Evolutionary conservation across 2,797 vertebrate species (phyloP), one percentile per base, ranked within the genome.

Genomic region (Schizopygopsis pylzovi): DNA sequence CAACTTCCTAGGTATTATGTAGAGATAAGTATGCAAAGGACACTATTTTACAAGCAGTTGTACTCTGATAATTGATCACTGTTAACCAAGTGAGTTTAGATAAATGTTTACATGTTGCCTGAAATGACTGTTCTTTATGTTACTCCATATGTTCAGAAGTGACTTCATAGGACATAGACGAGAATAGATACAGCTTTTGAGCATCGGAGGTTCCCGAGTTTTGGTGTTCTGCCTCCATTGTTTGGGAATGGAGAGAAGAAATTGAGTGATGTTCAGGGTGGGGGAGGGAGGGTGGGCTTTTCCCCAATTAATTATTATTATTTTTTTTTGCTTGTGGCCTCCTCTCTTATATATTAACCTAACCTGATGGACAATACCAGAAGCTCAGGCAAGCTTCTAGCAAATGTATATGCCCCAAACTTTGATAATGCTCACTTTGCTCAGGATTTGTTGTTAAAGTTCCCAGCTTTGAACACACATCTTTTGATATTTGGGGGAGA

Each of bases 211-310:
- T 70, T 70, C n/a, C n/a, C 33, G 9, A 10, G 68, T 22, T 70
- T 41, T 18, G 25, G 25, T 28, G 25, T 28, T 28, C 25, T 28
- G 25, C 25, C 25, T 28, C 25, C 25, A 28, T 28, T 18, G 8
- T 37, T 71, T 43, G 9, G 39, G 68, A 71, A 43, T 71, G 68
- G 68, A 43, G 68, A 43, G 4, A 71, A 71, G 39, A 71, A 71
- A 43, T 2, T 33, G 28, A 6, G 25, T 18, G 6, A 6, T 68
- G 25, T 9, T 68, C 16, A 13, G 61, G 61, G 10, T 6, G 2
- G 61, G 11, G 63, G n/a, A n/a, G 7, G 8, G 20, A 25, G 28
- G 59, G 22, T 65, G 22, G 25, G 3, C n/a, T n/a, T 65, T 9
- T 16, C 9, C 3, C 22, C 8, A 59, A 28, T 6, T 28, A 0